phyloP scores from a whole-genome alignment of 2,113 vertebrate species.

The Vicugna pacos region DNA sequence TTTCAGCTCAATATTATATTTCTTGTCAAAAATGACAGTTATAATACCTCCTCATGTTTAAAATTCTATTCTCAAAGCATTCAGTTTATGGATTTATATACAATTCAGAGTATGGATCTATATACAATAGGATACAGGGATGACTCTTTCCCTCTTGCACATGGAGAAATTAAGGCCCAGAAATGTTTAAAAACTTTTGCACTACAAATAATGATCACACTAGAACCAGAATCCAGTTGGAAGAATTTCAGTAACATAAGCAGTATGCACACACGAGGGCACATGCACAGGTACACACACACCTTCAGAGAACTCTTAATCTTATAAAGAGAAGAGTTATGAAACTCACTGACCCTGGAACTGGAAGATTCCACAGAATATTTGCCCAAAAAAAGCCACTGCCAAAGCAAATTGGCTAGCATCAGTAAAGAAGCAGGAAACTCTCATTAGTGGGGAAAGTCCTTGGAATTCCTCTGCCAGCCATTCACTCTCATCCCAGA shows the following conservation, averaged over 20 bases:
- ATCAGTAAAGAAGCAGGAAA: constrained; percentile 2
- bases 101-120: background rate
- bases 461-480: constrained; percentile 28
- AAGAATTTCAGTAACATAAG: background rate
- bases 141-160: background rate
- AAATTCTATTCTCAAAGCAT: background rate
- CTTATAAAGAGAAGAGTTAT: background rate
- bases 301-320: background rate
- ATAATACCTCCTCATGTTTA: background rate
- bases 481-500: constrained; percentile 53
- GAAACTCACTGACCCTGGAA: constrained; percentile 52
- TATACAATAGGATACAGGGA: background rate
- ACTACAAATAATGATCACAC: constrained; percentile 7
- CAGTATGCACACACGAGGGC: background rate
- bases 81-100: background rate
- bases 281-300: background rate
- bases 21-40: constrained; percentile 12
- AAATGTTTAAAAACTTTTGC: background rate
- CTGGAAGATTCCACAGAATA: background rate
- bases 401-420: constrained; percentile 53
- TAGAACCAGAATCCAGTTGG: background rate
- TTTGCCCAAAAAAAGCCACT: constrained; percentile 39
- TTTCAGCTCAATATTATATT: background rate
- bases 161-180: background rate
- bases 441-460: background rate